A percentile compares a stretch with the other conserved stretches of the same genome.
phyloP scores from a whole-genome alignment of 2,888 invertebrate species.

The Oscheius sp. region DNA sequence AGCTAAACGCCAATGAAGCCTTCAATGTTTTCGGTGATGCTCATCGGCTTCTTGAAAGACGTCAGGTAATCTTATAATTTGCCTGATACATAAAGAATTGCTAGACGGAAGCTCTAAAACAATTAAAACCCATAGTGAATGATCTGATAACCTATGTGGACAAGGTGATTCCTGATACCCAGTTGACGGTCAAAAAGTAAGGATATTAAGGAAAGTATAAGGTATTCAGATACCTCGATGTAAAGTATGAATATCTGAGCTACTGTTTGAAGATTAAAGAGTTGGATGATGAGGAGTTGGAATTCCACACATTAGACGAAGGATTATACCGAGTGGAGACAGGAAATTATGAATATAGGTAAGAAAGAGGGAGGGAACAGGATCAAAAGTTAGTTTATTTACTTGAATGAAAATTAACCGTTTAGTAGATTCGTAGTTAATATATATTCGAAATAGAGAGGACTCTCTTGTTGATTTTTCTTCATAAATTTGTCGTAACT shows the following conservation, averaged over 20 bases:
- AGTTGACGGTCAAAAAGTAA: slow-evolving; percentile 89
- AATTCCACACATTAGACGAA: slow-evolving; percentile 79
- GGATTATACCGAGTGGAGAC: slow-evolving; percentile 96
- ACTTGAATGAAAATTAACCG: too few species aligned
- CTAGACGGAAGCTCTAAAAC: slow-evolving; percentile 43
- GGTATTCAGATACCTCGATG: slow-evolving; percentile 83
- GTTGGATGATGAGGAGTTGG: slow-evolving; percentile 89
- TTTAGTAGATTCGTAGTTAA: too few species aligned
- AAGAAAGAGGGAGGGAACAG: too few species aligned
- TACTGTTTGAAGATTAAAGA: slow-evolving; percentile 99
- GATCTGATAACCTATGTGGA: slow-evolving; percentile 95
- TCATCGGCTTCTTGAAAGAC: slow-evolving; percentile 43
- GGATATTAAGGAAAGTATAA: not conserved
- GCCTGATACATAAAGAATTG: not conserved
- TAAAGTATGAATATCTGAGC: slow-evolving; percentile 97
- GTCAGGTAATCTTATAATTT: slow-evolving; percentile 25
- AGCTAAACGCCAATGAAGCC: slow-evolving; percentile 48
- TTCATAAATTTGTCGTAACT: too few species aligned
- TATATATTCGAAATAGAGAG: too few species aligned
- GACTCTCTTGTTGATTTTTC: too few species aligned
- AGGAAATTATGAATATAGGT: slow-evolving; percentile 97
- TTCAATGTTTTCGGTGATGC: slow-evolving; percentile 55
- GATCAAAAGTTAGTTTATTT: too few species aligned
- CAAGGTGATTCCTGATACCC: slow-evolving; percentile 95
- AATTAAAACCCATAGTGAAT: slow-evolving; percentile 79